Conservation (phyloP, 2,113 vertebrate species). For the Rhinopithecus roxellana region DNA sequence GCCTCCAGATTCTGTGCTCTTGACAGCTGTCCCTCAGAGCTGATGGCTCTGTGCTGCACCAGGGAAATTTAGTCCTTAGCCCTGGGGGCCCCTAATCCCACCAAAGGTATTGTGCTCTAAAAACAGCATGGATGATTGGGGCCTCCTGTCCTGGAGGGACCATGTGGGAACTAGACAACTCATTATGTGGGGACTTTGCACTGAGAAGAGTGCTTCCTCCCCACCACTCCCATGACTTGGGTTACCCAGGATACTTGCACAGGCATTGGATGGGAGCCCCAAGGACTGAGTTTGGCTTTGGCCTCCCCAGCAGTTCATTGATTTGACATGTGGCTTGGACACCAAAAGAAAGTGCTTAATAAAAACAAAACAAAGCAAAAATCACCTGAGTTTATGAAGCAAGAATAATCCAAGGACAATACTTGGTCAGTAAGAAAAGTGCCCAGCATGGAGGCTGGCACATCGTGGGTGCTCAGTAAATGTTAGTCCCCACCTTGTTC, state of each 20-base stretch:
- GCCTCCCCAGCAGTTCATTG: not conserved
- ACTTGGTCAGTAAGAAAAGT: not conserved
- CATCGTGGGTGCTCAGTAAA: not conserved
- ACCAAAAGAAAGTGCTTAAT: not conserved
- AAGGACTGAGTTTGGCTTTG: not conserved
- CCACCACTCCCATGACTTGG: not conserved
- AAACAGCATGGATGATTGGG: not conserved
- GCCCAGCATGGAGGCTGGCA: not conserved
- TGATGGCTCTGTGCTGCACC: not conserved
- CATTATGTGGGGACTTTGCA: not conserved
- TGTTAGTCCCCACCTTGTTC: not conserved
- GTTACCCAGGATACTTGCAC: not conserved
- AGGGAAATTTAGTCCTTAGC: not conserved
- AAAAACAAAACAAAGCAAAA: not conserved
- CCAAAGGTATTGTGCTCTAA: not conserved
- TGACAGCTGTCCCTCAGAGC: not conserved
- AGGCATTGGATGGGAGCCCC: not conserved
- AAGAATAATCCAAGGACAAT: not conserved
- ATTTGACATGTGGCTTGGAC: not conserved
- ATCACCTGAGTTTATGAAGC: not conserved
- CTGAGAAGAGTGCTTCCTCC: not conserved
- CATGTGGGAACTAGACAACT: rapidly evolving
- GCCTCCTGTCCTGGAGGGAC: not conserved
- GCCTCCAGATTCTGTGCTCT: not conserved
- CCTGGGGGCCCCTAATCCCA: not conserved